These are phyloP conservation scores for Tachina grossa DNA, from an alignment of 2,888 invertebrate species.

Conservation along the genomic window DNA sequence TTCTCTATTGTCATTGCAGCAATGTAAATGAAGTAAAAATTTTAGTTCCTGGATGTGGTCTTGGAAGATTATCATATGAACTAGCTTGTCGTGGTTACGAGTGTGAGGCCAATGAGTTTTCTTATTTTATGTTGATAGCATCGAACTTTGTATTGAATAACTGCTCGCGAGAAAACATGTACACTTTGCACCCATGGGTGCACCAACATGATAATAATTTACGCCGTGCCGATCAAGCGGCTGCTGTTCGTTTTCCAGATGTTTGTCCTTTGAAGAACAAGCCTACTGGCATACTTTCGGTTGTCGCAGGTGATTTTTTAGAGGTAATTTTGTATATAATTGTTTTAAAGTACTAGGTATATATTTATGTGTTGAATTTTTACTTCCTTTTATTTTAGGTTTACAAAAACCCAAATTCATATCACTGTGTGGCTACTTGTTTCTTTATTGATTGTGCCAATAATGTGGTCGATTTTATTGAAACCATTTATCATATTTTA, in stretches of 20 bases:
- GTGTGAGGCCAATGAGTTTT: conserved; percentile 99
- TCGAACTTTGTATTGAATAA: conserved; percentile 97
- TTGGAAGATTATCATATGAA: conserved; percentile 97
- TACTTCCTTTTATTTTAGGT: conserved; percentile 73
- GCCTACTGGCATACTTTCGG: conserved; percentile 89
- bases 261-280: conserved; percentile 88
- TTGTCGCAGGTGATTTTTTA: conserved; percentile 98
- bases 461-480: conserved; percentile 95
- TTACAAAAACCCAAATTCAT: conserved; percentile 77
- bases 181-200: conserved; percentile 96
- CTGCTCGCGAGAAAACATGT: conserved; percentile 86
- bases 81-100: conserved; percentile 93
- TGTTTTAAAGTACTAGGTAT: neutral
- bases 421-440: conserved; percentile 97
- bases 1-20: conserved; percentile 71
- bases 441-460: conserved; percentile 99
- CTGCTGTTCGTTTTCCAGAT: conserved; percentile 93
- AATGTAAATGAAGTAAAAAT: conserved; percentile 85
- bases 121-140: conserved; percentile 97
- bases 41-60: conserved; percentile 97
- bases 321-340: conserved; percentile 86
- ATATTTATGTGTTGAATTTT: neutral
- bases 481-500: conserved; percentile 85
- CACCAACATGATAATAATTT: conserved; percentile 97
- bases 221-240: conserved; percentile 90